A percentile compares a stretch with the other conserved stretches of the same genome.
Evolutionary conservation across 1,140 invertebrate species (phyloP).

Genomic region (Camponotus vicinus): DNA sequence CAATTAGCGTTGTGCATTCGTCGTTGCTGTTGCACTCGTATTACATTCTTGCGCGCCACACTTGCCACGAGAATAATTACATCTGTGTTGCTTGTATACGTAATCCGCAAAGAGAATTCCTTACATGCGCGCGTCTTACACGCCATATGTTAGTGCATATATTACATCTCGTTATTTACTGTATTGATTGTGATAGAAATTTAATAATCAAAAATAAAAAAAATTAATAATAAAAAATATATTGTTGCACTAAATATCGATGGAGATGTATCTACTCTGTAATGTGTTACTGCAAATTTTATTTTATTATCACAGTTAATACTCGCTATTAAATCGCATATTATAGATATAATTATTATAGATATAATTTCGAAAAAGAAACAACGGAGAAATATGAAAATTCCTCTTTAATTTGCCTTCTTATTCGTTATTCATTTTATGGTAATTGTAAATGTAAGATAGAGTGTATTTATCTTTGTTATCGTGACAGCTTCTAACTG

Average conservation of each 20-base stretch:
- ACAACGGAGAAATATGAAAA: not conserved
- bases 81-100: slow-evolving; percentile 30
- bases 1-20: slow-evolving; percentile 42
- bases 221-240: too few species aligned
- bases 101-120: slow-evolving; percentile 20
- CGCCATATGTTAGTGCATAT: not conserved
- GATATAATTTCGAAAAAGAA: too few species aligned
- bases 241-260: not conserved
- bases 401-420: not conserved
- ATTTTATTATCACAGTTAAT: not conserved
- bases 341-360: too few species aligned
- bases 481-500: not conserved
- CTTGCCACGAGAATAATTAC: slow-evolving; percentile 36
- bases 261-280: too few species aligned
- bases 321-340: not conserved
- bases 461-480: not conserved
- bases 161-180: not conserved
- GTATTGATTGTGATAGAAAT: not conserved
- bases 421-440: not conserved
- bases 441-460: not conserved
- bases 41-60: slow-evolving; percentile 6
- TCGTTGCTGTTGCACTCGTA: not conserved
- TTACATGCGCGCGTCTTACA: slow-evolving; percentile 1
- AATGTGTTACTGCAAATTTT: not conserved
- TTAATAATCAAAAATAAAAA: not conserved